phyloP scores from a whole-genome alignment of 1,140 invertebrate species.

The Lamellibrachia luymesi region DNA sequence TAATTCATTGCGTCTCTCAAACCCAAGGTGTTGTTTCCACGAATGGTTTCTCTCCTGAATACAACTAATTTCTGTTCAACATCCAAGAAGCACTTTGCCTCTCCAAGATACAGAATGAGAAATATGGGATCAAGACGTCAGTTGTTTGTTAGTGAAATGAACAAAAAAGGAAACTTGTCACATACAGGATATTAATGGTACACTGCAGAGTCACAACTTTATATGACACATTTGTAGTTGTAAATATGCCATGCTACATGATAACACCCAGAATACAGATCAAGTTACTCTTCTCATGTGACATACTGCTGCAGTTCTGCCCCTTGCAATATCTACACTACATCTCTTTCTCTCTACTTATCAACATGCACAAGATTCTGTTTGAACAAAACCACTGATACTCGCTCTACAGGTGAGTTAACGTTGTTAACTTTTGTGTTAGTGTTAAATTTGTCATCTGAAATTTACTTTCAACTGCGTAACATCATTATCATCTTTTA shows the following conservation, averaged over 20 bases:
- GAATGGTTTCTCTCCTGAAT: neutral
- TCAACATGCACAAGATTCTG: neutral
- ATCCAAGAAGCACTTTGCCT: neutral
- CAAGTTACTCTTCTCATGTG: neutral
- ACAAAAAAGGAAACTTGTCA: neutral
- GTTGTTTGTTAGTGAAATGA: neutral
- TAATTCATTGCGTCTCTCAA: neutral
- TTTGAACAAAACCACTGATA: neutral
- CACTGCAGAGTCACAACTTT: neutral
- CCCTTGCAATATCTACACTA: neutral
- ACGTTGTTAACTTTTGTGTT: neutral
- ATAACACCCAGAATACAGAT: neutral
- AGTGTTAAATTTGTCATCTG: neutral
- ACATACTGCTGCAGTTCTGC: neutral
- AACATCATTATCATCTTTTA: neutral
- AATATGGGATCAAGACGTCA: neutral
- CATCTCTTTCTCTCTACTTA: neutral
- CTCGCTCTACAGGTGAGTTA: neutral
- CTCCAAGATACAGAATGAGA: neutral
- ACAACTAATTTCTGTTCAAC: neutral
- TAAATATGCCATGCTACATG: neutral
- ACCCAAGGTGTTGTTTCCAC: neutral
- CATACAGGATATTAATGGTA: neutral
- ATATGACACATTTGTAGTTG: neutral
- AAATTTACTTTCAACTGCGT: neutral